A percentile compares a stretch with the other conserved stretches of the same genome.
These are phyloP conservation scores for Platygyra sinensis DNA, from an alignment of 64 coral and sea anemone species.

Conservation along the genomic window DNA sequence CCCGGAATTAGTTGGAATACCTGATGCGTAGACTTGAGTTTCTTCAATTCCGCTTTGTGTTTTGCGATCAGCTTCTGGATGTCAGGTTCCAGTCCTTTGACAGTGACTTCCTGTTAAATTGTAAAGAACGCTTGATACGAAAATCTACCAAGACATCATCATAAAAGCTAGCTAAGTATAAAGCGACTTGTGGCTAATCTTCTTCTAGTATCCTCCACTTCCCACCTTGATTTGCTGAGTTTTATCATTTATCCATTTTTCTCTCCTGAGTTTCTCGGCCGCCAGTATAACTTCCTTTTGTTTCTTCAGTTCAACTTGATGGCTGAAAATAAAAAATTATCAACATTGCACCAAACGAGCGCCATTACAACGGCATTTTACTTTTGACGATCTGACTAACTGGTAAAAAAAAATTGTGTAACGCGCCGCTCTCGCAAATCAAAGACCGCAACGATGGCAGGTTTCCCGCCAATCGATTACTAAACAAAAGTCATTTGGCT, in stretches of 20 bases:
- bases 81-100: slow-evolving; percentile 97
- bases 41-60: slow-evolving; percentile 96
- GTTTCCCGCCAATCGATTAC: too few species aligned
- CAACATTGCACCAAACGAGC: too few species aligned
- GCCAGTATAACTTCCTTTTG: slow-evolving; percentile 95
- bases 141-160: background rate
- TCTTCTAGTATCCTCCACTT: background rate
- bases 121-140: background rate
- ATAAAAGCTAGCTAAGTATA: background rate
- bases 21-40: slow-evolving; percentile 90
- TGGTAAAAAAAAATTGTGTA: background rate
- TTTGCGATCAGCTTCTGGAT: slow-evolving; percentile 98
- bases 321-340: slow-evolving; percentile 60
- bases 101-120: slow-evolving; percentile 83
- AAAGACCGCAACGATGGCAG: too few species aligned
- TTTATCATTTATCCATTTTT: slow-evolving; percentile 98
- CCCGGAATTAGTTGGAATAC: slow-evolving; percentile 4
- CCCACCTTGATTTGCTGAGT: slow-evolving; percentile 98
- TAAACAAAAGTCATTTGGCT: too few species aligned
- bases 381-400: too few species aligned
- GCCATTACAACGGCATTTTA: too few species aligned
- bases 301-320: slow-evolving; percentile 91
- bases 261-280: slow-evolving; percentile 89
- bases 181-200: background rate
- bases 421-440: too few species aligned